Evolutionary conservation across 2,797 vertebrate genomes (phyloP).

Genomic region (Clamator glandarius): DNA sequence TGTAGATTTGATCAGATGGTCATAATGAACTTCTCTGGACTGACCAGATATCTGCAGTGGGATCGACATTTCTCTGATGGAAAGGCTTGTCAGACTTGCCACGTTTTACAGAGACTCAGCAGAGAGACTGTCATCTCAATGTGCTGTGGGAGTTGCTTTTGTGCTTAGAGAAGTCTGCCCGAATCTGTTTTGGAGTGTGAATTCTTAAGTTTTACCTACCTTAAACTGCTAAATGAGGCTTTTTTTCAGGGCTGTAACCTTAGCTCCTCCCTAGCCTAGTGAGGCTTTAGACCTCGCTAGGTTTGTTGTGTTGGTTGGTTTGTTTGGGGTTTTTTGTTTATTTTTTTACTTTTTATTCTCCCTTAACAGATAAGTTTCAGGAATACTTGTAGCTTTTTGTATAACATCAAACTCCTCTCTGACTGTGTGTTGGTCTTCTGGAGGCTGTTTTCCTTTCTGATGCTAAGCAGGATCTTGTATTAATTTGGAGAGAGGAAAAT

Average conservation of each 20-base stretch:
- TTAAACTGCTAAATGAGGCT: neutral
- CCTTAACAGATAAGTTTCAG: neutral
- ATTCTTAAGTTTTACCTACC: neutral
- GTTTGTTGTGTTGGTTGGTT: neutral
- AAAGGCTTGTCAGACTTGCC: neutral
- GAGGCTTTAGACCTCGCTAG: neutral
- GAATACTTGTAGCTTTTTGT: neutral
- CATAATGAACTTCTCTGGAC: neutral
- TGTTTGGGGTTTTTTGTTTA: neutral
- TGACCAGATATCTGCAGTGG: neutral
- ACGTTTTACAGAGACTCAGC: neutral
- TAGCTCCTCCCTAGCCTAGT: neutral
- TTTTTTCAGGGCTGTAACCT: neutral
- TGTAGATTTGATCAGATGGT: neutral
- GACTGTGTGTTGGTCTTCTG: neutral
- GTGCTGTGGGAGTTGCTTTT: neutral
- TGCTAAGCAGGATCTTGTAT: neutral
- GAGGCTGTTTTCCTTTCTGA: neutral
- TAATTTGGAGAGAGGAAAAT: neutral
- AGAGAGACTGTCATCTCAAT: neutral
- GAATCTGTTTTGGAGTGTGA: neutral
- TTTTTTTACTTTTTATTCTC: neutral
- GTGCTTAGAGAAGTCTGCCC: neutral
- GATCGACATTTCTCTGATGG: neutral
- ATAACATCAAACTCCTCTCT: neutral